Conservation (phyloP, 1,140 invertebrate genomes). For the Drosophila suzukii region DNA sequence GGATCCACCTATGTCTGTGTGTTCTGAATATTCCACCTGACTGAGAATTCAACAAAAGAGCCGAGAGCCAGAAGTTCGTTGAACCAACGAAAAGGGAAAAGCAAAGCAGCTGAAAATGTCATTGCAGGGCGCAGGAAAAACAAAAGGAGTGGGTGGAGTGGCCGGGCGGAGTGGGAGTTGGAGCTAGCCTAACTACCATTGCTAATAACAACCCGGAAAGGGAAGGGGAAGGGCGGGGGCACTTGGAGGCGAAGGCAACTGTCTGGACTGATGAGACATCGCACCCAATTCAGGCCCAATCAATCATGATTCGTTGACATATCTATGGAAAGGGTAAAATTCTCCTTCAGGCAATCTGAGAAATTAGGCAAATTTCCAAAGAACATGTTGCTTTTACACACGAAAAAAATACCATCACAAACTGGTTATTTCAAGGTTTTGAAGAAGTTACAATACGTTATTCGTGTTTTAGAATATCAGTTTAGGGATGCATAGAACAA, state of each 20-base stretch:
- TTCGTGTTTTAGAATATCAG: background rate
- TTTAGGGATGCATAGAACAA: no score
- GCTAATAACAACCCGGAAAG: slow-evolving; percentile 56
- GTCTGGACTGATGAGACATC: slow-evolving; percentile 34
- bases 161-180: slow-evolving; percentile 1
- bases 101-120: slow-evolving; percentile 52
- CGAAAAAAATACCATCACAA: background rate
- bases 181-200: slow-evolving; percentile 52
- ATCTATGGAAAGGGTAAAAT: background rate
- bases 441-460: no score
- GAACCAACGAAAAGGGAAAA: slow-evolving; percentile 59
- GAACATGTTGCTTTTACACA: slow-evolving; percentile 3
- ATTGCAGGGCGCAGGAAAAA: slow-evolving; percentile 31
- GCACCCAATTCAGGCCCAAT: slow-evolving; percentile 55
- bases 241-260: slow-evolving; percentile 1
- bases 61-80: slow-evolving; percentile 53
- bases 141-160: slow-evolving; percentile 11
- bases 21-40: slow-evolving; percentile 34
- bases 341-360: background rate
- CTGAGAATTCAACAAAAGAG: slow-evolving; percentile 41
- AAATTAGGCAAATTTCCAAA: slow-evolving; percentile 7
- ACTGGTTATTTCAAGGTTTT: no score
- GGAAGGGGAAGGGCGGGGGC: background rate
- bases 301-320: slow-evolving; percentile 55
- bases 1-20: slow-evolving; percentile 7